A percentile compares a stretch with the other conserved stretches of the same genome.
Evolutionary conservation across 2,888 invertebrate genomes (phyloP).

Genomic region (Drosophila melanosoma): DNA sequence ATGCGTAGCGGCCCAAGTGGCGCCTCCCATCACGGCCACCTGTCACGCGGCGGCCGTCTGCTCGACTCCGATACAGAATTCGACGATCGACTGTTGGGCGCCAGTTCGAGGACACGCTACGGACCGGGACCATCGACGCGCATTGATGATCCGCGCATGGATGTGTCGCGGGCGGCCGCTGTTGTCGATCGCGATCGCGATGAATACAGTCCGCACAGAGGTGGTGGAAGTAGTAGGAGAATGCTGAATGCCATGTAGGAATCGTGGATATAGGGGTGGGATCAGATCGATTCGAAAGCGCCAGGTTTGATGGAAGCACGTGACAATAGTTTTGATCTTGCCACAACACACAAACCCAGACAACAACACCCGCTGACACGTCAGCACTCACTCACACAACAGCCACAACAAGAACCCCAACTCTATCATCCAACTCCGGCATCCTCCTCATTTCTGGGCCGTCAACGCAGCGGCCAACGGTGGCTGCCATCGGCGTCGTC

Average conservation of each 20-base stretch:
- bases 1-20: slow-evolving; percentile 79
- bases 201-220: slow-evolving; percentile 85
- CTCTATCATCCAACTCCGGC: slow-evolving; percentile 12
- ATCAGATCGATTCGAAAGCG: slow-evolving; percentile 85
- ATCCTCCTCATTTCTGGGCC: slow-evolving; percentile 41
- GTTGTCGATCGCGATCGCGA: slow-evolving; percentile 85
- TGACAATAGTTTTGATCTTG: slow-evolving; percentile 80
- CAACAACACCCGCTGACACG: slow-evolving; percentile 21
- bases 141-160: slow-evolving; percentile 77
- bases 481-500: slow-evolving; percentile 62
- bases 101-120: slow-evolving; percentile 66
- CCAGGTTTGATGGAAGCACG: slow-evolving; percentile 78
- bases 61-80: slow-evolving; percentile 82
- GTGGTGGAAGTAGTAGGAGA: slow-evolving; percentile 86
- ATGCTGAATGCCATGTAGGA: slow-evolving; percentile 86
- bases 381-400: slow-evolving; percentile 44
- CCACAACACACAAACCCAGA: slow-evolving; percentile 64
- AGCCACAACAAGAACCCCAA: slow-evolving; percentile 37
- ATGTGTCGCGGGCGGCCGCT: slow-evolving; percentile 82
- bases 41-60: slow-evolving; percentile 78
- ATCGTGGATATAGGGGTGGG: slow-evolving; percentile 86
- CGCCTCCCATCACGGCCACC: slow-evolving; percentile 74
- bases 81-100: slow-evolving; percentile 77
- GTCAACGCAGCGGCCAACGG: slow-evolving; percentile 47
- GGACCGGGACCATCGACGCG: slow-evolving; percentile 74